phyloP scores from a whole-genome alignment of 1,140 invertebrate genomes.

The Caenorhabditis remanei region DNA sequence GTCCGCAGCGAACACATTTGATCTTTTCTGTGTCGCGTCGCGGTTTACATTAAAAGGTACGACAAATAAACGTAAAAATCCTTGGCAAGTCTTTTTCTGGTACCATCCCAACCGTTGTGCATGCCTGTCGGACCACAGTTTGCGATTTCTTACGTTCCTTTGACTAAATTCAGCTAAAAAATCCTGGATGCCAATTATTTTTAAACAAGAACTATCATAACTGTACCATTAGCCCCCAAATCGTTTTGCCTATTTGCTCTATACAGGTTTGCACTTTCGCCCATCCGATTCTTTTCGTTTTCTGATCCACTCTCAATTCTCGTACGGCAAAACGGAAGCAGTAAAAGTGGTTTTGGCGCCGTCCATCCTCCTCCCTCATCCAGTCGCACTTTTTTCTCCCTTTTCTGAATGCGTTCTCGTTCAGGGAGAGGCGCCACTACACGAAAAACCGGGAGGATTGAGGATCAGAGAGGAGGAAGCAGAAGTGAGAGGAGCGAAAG shows the following conservation, averaged over 20 bases:
- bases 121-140: too few species aligned
- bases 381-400: constrained; percentile 21
- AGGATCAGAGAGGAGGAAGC: constrained; percentile 7
- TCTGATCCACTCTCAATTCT: constrained; percentile 25
- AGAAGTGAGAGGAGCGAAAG: constrained; percentile 27
- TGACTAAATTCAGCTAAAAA: too few species aligned
- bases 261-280: neutral
- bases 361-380: neutral
- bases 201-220: neutral
- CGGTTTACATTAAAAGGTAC: too few species aligned
- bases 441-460: constrained; percentile 28
- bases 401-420: constrained; percentile 38
- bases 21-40: too few species aligned
- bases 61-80: too few species aligned
- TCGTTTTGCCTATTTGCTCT: neutral
- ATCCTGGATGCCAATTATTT: too few species aligned
- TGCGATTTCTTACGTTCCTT: too few species aligned
- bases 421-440: neutral
- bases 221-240: neutral
- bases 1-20: too few species aligned
- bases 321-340: constrained; percentile 50
- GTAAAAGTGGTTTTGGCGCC: constrained; percentile 44
- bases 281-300: neutral
- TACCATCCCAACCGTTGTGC: too few species aligned
- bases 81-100: too few species aligned